phyloP scores from a whole-genome alignment of 2,113 vertebrate genomes.

The Microtus oregoni region DNA sequence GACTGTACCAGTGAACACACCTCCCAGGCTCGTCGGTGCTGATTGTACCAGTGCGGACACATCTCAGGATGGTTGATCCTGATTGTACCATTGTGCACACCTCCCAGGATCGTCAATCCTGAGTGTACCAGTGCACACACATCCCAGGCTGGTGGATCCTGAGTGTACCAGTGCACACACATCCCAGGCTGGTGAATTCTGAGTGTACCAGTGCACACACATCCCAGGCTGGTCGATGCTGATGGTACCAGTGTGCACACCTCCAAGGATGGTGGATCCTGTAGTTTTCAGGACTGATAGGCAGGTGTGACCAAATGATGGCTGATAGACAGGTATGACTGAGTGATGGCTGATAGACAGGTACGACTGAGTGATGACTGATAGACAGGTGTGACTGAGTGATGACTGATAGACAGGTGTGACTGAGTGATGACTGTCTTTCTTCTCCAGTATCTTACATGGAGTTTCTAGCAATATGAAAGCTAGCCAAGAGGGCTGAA shows the following conservation, averaged over 20 bases:
- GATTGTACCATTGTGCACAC: no score
- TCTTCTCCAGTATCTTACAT: background rate
- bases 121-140: background rate
- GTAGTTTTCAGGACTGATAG: no score
- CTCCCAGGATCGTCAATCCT: fast-evolving
- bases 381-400: background rate
- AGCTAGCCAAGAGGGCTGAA: background rate
- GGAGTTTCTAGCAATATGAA: background rate
- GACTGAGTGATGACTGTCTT: background rate
- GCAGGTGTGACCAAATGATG: background rate
- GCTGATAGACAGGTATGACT: background rate
- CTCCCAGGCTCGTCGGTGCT: no score
- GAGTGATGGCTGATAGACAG: background rate
- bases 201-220: no score
- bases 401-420: background rate
- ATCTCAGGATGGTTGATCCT: no score
- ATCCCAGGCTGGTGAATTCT: fast-evolving
- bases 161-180: no score
- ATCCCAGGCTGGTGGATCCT: no score
- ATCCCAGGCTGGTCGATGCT: no score
- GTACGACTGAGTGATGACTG: background rate
- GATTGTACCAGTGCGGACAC: no score
- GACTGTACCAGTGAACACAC: no score
- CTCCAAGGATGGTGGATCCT: no score
- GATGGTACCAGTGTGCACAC: no score